phyloP scores from a whole-genome alignment of 2,113 vertebrate genomes.

The Origma solitaria region DNA sequence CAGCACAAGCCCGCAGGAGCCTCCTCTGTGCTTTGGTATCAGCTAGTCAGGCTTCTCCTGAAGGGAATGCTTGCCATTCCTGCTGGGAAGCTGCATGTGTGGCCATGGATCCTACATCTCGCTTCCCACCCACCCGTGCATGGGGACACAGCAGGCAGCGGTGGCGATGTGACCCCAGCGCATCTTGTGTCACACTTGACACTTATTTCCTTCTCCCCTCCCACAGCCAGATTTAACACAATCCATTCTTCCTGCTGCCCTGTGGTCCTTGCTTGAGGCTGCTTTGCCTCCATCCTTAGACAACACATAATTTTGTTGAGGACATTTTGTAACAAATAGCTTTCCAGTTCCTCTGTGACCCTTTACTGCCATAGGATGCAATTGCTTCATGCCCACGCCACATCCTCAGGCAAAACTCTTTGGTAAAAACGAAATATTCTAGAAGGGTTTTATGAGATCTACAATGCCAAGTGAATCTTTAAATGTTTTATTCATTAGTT shows the following conservation, averaged over 20 bases:
- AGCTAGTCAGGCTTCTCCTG: background rate
- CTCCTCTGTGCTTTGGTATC: background rate
- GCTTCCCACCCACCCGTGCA: background rate
- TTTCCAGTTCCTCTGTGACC: background rate
- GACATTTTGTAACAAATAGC: background rate
- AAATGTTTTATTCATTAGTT: constrained; percentile 4
- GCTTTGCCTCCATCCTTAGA: background rate
- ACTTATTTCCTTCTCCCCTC: background rate
- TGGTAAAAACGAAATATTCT: background rate
- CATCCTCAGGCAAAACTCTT: background rate
- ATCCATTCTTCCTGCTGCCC: background rate
- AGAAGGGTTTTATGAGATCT: background rate
- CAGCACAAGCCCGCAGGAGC: background rate
- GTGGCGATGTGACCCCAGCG: rapidly evolving
- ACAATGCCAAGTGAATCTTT: background rate
- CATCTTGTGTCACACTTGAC: background rate
- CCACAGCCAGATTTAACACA: background rate
- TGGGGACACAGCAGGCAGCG: background rate
- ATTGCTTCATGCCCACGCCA: background rate
- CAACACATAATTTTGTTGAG: background rate
- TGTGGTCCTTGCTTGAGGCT: background rate
- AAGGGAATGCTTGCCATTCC: background rate
- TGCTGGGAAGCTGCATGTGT: background rate
- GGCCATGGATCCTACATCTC: background rate
- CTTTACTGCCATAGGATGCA: background rate